Conservation (phyloP, 2,797 vertebrate species). For the Chaenodraco wilsoni region DNA sequence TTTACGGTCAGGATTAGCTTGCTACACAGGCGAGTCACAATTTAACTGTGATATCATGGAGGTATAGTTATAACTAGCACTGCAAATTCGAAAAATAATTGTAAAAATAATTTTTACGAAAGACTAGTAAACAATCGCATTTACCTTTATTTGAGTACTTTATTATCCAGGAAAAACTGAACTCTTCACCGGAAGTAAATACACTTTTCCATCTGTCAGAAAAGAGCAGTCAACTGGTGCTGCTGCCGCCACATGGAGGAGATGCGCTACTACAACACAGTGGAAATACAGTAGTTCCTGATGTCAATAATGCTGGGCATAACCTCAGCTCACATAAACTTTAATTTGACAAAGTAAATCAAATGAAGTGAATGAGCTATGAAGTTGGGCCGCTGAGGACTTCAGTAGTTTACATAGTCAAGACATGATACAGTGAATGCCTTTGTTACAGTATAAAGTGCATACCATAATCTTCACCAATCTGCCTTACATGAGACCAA, state of each 20-base stretch:
- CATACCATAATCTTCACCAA: not conserved
- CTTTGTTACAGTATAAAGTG: not conserved
- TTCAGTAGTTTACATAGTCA: not conserved
- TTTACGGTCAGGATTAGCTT: conserved; percentile 15
- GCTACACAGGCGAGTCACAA: not conserved
- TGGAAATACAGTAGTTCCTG: too few relatives aligned
- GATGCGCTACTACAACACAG: conserved; percentile 36
- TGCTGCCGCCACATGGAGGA: conserved; percentile 54
- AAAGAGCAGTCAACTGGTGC: not conserved
- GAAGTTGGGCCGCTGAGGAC: not conserved
- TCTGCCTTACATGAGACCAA: too few relatives aligned
- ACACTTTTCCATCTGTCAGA: conserved; percentile 26
- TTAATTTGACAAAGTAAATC: not conserved
- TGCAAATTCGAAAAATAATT: rapidly evolving
- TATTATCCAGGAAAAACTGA: conserved; percentile 50
- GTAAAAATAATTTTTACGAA: not conserved
- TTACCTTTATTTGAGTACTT: conserved; percentile 67
- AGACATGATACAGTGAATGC: not conserved
- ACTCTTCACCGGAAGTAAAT: conserved; percentile 73
- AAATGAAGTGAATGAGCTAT: not conserved
- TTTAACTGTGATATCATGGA: not conserved
- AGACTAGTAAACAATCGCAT: not conserved
- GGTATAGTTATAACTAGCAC: not conserved
- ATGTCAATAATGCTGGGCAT: not conserved
- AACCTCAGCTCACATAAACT: not conserved